Evolutionary conservation across 2,113 vertebrate species (phyloP).

Genomic region (Anarrhichthys ocellatus): DNA sequence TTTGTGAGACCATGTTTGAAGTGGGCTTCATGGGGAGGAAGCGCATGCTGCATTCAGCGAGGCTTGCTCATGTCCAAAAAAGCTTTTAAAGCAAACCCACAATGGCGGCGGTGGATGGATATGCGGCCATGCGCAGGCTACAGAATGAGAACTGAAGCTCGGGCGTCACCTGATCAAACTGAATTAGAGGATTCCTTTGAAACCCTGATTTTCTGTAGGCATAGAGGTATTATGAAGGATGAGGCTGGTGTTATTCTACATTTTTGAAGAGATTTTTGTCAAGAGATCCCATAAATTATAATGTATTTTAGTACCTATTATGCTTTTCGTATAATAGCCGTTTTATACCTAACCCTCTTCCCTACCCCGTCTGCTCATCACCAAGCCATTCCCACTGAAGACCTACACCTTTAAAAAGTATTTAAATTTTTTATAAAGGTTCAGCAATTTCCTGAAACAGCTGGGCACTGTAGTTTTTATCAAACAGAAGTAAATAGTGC

Average conservation of each 20-base stretch:
- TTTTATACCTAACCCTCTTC: neutral
- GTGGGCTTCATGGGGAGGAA: slow-evolving; percentile 24
- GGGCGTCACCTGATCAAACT: neutral
- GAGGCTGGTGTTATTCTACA: neutral
- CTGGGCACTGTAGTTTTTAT: neutral
- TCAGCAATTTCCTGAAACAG: neutral
- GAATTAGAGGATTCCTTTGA: slow-evolving; percentile 1
- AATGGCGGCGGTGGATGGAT: neutral
- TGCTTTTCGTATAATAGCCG: too few relatives aligned
- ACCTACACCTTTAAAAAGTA: neutral
- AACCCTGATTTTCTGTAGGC: neutral
- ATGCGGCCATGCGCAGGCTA: neutral
- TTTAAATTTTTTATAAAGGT: neutral
- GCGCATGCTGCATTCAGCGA: slow-evolving; percentile 28
- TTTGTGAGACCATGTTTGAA: slow-evolving; percentile 63
- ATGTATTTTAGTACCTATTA: too few relatives aligned
- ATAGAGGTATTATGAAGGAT: neutral
- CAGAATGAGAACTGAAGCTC: neutral
- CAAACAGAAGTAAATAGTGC: neutral
- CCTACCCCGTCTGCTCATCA: neutral
- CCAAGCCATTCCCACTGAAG: neutral
- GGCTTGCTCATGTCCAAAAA: slow-evolving; percentile 26
- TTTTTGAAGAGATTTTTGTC: neutral
- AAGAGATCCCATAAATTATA: neutral
- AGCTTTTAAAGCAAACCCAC: slow-evolving; percentile 54